These are phyloP conservation scores for Ascaphus truei DNA, from an alignment of 2,113 vertebrate genomes.

Conservation along the genomic window DNA sequence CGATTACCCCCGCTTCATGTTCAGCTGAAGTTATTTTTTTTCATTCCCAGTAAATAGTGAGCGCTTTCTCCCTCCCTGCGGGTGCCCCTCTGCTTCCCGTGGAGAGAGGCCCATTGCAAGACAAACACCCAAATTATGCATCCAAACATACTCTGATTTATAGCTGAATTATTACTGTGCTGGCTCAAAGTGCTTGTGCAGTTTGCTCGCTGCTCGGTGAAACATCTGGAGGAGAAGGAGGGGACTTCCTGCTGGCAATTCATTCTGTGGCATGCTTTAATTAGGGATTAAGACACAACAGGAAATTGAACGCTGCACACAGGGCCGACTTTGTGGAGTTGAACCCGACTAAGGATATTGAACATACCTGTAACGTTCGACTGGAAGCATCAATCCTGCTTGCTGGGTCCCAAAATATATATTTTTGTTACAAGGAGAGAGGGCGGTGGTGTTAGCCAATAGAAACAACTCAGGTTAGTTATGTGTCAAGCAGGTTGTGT, in stretches of 20 bases:
- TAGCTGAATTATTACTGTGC: slow-evolving; percentile 1
- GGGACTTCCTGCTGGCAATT: slow-evolving; percentile 18
- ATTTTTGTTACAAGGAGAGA: slow-evolving; percentile 26
- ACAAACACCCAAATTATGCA: slow-evolving; percentile 10
- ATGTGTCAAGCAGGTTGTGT: background rate
- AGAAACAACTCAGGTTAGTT: background rate
- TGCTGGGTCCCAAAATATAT: background rate
- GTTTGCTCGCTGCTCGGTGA: background rate
- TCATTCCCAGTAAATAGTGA: no score
- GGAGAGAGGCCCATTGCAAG: background rate
- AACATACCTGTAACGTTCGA: background rate
- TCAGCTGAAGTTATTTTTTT: no score
- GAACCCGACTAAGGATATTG: background rate
- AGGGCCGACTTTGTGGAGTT: slow-evolving; percentile 16
- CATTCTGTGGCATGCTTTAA: slow-evolving; percentile 11
- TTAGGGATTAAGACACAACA: slow-evolving; percentile 24
- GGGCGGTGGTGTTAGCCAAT: background rate
- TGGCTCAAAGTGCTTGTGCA: no score
- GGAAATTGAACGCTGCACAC: slow-evolving; percentile 10
- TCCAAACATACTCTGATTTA: slow-evolving; percentile 14
- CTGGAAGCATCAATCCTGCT: background rate
- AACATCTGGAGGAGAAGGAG: slow-evolving; percentile 19
- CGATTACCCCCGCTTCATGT: no score
- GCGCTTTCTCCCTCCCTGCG: no score
- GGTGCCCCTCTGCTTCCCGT: background rate